phyloP scores from a whole-genome alignment of 2,113 vertebrate genomes.

The Spea bombifrons region DNA sequence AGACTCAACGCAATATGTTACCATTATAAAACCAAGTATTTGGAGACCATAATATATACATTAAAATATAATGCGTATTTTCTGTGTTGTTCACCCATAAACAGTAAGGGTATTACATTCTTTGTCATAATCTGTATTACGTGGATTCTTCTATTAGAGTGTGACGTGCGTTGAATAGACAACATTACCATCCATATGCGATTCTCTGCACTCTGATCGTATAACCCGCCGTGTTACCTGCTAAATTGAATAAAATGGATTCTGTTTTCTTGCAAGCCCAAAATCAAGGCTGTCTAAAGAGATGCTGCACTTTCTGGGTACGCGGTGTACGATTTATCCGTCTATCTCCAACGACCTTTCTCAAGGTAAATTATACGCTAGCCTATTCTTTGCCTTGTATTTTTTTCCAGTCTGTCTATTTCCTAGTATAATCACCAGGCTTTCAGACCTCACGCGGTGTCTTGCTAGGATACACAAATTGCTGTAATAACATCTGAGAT shows the following conservation, averaged over 20 bases:
- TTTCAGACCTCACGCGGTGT: conserved; percentile 29
- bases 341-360: conserved; percentile 22
- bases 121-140: too few relatives aligned
- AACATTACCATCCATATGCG: background rate
- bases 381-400: conserved; percentile 26
- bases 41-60: too few relatives aligned
- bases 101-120: too few relatives aligned
- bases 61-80: too few relatives aligned
- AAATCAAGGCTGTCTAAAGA: background rate
- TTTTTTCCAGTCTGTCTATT: conserved; percentile 15
- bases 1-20: too few relatives aligned
- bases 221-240: conserved; percentile 12
- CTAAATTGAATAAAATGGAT: conserved; percentile 38
- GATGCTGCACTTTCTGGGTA: background rate
- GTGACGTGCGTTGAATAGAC: background rate
- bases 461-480: conserved; percentile 41
- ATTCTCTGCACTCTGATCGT: background rate
- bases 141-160: too few relatives aligned
- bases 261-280: background rate
- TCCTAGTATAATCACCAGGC: conserved; percentile 39
- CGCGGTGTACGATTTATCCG: background rate
- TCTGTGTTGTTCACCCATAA: too few relatives aligned
- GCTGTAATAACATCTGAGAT: conserved; percentile 35
- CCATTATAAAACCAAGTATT: too few relatives aligned
- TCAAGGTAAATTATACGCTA: conserved; percentile 42